phyloP scores from a whole-genome alignment of 2,113 vertebrate genomes.

The Colinus virginianus region DNA sequence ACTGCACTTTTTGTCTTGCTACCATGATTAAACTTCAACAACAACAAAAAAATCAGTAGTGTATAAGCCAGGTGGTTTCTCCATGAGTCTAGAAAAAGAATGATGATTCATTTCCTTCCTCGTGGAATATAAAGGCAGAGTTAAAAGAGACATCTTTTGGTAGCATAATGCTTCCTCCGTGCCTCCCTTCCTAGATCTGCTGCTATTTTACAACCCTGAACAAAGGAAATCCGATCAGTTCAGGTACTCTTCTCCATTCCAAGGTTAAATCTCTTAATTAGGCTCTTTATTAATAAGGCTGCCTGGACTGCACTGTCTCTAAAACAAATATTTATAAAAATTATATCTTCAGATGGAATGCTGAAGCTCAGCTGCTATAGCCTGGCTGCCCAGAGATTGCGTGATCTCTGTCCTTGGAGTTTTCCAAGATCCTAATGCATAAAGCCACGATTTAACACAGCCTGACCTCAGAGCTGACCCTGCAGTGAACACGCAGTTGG shows the following conservation, averaged over 20 bases:
- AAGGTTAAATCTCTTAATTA: neutral
- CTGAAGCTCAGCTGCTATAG: neutral
- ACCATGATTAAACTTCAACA: neutral
- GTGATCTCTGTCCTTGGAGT: neutral
- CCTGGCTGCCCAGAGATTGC: neutral
- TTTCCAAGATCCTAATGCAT: neutral
- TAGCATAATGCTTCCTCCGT: neutral
- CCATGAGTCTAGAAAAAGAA: neutral
- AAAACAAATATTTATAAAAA: neutral
- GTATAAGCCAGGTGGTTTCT: neutral
- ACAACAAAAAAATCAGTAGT: no score
- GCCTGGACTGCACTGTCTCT: neutral
- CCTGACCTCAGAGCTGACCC: neutral
- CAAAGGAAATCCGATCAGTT: neutral
- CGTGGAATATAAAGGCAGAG: neutral
- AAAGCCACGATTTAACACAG: neutral
- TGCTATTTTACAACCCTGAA: neutral
- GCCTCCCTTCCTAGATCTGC: no score
- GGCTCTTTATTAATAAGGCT: neutral
- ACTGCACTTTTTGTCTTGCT: neutral
- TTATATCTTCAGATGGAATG: neutral
- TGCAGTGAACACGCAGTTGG: neutral
- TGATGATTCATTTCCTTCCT: neutral
- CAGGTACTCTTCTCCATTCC: neutral
- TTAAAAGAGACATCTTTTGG: neutral